These are phyloP conservation scores for Spinibarbus caldwelli DNA, from an alignment of 2,797 vertebrate genomes.

Conservation along the genomic window DNA sequence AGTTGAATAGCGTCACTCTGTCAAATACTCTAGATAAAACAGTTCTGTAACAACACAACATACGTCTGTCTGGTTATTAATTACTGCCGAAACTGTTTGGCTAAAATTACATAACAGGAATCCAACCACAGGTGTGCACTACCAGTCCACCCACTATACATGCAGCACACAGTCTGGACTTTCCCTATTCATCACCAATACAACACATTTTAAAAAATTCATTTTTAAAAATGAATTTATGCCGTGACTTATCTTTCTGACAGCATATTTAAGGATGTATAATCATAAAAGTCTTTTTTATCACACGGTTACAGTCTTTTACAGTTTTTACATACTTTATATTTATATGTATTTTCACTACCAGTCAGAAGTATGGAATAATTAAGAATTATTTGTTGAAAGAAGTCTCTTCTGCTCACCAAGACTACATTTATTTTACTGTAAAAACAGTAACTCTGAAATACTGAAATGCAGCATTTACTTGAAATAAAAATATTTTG, in stretches of 20 bases:
- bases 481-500: not conserved
- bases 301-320: not conserved
- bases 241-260: too few species aligned
- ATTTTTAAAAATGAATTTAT: not conserved
- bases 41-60: not conserved
- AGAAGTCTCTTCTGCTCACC: not conserved
- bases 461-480: too few species aligned
- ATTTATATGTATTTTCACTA: not conserved
- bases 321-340: too few species aligned
- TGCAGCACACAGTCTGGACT: not conserved
- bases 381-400: not conserved
- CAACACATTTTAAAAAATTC: not conserved
- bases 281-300: not conserved
- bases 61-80: not conserved
- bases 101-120: not conserved
- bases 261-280: too few species aligned
- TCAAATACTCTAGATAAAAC: not conserved
- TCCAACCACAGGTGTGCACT: slow-evolving; percentile 5
- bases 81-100: not conserved
- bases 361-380: not conserved
- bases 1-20: not conserved
- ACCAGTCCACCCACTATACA: not conserved
- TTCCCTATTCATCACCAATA: not conserved
- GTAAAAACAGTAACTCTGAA: too few species aligned
- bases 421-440: not conserved